These are phyloP conservation scores for Myopa testacea DNA, from an alignment of 2,888 invertebrate genomes.

Conservation along the genomic window DNA sequence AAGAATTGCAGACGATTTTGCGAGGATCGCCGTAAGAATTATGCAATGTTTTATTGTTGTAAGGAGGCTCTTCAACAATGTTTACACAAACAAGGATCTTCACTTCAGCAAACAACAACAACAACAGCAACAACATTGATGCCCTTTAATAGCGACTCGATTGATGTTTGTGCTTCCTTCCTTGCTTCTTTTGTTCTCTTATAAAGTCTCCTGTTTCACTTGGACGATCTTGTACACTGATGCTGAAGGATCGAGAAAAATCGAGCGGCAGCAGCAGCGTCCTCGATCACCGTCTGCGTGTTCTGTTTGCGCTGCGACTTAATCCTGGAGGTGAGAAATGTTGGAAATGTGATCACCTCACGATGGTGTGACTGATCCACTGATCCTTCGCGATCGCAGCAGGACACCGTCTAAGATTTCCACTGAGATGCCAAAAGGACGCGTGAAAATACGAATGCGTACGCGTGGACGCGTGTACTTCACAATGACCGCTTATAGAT, in stretches of 20 bases:
- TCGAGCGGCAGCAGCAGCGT: too few species aligned
- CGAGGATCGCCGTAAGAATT: not conserved
- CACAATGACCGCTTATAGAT: not conserved
- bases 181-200: not conserved
- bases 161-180: not conserved
- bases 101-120: not conserved
- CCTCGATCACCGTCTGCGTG: not conserved
- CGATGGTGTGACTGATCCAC: constrained; percentile 20
- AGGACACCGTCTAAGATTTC: constrained; percentile 3
- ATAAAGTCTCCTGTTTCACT: not conserved
- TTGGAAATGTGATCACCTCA: constrained; percentile 39
- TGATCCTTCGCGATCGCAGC: constrained; percentile 24
- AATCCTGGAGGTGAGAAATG: constrained; percentile 34
- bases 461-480: constrained; percentile 18
- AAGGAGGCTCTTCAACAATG: not conserved
- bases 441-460: not conserved
- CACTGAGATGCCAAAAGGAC: not conserved
- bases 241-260: not conserved
- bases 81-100: not conserved
- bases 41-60: not conserved
- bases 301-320: not conserved
- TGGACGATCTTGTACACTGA: not conserved
- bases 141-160: not conserved
- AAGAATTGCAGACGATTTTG: not conserved
- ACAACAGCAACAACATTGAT: too few species aligned